A percentile compares a stretch with the other conserved stretches of the same genome.
phyloP scores from a whole-genome alignment of 2,797 vertebrate genomes.

The Sternotherus odoratus region DNA sequence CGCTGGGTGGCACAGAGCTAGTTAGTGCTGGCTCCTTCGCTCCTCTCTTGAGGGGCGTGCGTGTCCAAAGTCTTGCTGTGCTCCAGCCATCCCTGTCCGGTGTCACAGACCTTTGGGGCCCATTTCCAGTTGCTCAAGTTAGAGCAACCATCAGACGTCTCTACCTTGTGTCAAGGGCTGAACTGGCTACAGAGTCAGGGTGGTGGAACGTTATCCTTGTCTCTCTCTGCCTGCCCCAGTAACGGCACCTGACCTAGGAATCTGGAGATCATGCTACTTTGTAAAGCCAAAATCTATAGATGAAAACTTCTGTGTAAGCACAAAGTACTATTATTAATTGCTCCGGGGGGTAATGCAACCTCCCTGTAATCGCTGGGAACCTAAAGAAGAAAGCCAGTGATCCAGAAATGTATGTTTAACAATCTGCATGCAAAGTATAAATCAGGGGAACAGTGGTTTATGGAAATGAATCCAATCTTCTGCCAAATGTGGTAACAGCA shows the following conservation, averaged over 20 bases:
- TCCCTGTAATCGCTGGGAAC: neutral
- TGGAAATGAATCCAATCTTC: neutral
- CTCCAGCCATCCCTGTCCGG: neutral
- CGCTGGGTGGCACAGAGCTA: neutral
- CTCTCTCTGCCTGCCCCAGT: neutral
- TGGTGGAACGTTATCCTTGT: neutral
- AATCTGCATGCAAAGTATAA: neutral
- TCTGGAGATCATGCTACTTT: neutral
- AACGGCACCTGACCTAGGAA: neutral
- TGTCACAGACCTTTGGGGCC: neutral
- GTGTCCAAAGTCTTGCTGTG: neutral
- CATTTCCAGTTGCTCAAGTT: neutral
- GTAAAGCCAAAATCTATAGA: neutral
- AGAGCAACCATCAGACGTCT: neutral
- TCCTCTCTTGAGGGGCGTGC: rapidly evolving
- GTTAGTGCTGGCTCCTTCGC: neutral
- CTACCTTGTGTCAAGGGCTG: neutral
- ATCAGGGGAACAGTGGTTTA: neutral
- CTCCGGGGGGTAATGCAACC: neutral
- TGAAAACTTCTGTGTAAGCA: neutral
- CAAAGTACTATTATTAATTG: neutral
- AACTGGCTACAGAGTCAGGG: neutral
- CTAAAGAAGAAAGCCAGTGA: neutral
- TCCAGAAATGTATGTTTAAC: neutral
- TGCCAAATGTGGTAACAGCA: neutral